Base-by-base conservation (phyloP, 2,797 vertebrate species). In the Meda fulgida region DNA sequence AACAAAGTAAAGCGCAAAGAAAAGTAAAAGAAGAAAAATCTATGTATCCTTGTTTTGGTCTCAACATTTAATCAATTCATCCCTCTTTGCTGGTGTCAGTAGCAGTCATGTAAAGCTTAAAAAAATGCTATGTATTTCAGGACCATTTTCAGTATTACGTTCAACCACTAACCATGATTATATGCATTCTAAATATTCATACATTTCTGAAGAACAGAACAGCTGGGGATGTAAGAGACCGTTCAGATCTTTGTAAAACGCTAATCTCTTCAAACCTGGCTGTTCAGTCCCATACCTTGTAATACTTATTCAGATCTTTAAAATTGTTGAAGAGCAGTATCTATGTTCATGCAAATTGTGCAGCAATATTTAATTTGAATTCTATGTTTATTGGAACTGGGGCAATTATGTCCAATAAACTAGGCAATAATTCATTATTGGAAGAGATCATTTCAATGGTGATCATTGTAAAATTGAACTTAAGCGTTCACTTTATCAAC, bases 191-290 rank as follows among this genome's bases (percentile, higher is more conserved):
- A 78, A 60, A 26, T 19, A 26, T 71, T 71, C 21, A 43, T 40
- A 70, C 23, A 40, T 71, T 13, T 71, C 69, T 43, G 43, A 71
- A 14, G 69, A 60, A 11, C 76, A 14, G 69, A 60, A 11, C 76
- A 43, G 8, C 55, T 78, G 36, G 36, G 2, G 77, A 78, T 78
- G 38, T 63, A 29, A 78, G 51, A 78, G 16, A 63, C 36, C 11
- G 51, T 78, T 78, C 36, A 43, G 8, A 9, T 77, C 19, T 58
- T 77, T 58, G 34, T 77, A 58, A 60, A 78, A 63, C 55, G 9
- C 3, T 19, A 11, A 13, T 43, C 55, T 78, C 23, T 63, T 26
- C n/a, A n/a, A 78, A 40, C 34, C 76, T 60, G n/a, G n/a, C 14
- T 63, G 36, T 63, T 78, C 36, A 29, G 31, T 63, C 40, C 16